Percentiles rank a stretch among this genome's conserved stretches.
Conservation (phyloP, 1,140 invertebrate species). For the Bombus soroeensis region DNA sequence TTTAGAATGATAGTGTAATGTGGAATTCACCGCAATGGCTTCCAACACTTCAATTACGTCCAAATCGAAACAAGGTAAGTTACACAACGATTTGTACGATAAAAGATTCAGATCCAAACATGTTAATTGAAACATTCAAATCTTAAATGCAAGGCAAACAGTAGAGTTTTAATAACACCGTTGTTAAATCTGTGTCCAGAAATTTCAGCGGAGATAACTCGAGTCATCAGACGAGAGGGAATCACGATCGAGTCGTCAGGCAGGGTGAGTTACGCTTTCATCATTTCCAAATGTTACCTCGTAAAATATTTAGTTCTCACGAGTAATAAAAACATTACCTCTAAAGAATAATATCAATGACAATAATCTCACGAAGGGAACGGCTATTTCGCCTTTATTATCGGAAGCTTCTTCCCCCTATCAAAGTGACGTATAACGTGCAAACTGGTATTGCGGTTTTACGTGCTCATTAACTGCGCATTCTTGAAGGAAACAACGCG, state of each 20-base stretch:
- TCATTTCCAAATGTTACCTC: not conserved
- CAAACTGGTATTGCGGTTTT: no score
- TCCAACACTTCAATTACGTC: conserved; percentile 66
- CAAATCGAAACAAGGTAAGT: conserved; percentile 76
- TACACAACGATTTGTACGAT: not conserved
- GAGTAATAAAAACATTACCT: not conserved
- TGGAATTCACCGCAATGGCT: conserved; percentile 73
- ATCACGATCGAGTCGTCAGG: conserved; percentile 23
- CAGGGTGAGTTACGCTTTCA: conserved; percentile 55
- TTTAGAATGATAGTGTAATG: conserved; percentile 77
- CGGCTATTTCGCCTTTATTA: not conserved
- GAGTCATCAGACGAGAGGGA: conserved; percentile 42
- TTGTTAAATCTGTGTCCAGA: conserved; percentile 63
- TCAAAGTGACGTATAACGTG: not conserved
- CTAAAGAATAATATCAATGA: not conserved
- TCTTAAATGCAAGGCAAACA: not conserved
- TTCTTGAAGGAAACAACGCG: not conserved
- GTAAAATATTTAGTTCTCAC: not conserved
- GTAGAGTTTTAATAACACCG: not conserved
- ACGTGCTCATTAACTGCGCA: not conserved
- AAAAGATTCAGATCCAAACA: not conserved
- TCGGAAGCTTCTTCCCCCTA: no score
- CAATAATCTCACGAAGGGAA: not conserved
- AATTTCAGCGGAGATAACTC: conserved; percentile 72
- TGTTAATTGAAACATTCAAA: no score